phyloP scores from a whole-genome alignment of 2,888 invertebrate species.

The Phasia obesa region DNA sequence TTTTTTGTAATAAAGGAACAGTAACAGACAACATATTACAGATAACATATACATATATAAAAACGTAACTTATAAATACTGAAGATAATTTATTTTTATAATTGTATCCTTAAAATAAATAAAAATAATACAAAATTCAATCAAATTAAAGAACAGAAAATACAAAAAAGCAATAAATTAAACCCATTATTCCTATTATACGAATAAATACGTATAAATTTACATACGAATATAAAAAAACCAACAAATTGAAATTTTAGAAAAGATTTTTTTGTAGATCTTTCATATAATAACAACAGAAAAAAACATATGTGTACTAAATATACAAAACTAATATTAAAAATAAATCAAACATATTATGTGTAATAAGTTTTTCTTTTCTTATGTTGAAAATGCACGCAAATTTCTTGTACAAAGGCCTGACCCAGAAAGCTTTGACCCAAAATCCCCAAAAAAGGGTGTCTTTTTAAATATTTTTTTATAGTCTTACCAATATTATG shows the following conservation, averaged over 20 bases:
- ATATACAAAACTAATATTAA: conserved; percentile 69
- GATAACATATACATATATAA: conserved; percentile 29
- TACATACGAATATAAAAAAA: conserved; percentile 64
- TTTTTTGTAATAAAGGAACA: too few relatives aligned
- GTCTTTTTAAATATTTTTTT: too few relatives aligned
- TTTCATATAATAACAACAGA: conserved; percentile 43
- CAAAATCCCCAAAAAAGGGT: too few relatives aligned
- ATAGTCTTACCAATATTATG: too few relatives aligned
- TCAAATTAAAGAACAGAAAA: conserved; percentile 48
- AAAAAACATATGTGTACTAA: conserved; percentile 75
- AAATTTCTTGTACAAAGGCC: too few relatives aligned
- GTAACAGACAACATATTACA: too few relatives aligned
- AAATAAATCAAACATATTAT: conserved; percentile 48
- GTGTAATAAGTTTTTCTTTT: neutral
- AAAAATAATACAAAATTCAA: conserved; percentile 35
- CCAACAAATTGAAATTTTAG: conserved; percentile 41
- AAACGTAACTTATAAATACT: conserved; percentile 49
- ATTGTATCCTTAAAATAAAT: conserved; percentile 62
- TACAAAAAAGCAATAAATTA: conserved; percentile 50
- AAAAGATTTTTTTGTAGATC: conserved; percentile 55
- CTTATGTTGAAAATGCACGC: neutral
- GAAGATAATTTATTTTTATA: conserved; percentile 72
- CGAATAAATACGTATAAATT: conserved; percentile 67
- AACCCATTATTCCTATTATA: conserved; percentile 64
- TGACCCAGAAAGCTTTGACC: too few relatives aligned